Percentiles rank a stretch among this genome's conserved stretches.
These are phyloP conservation scores for Dasyprocta punctata DNA, from an alignment of 2,113 vertebrate species.

Conservation along the genomic window DNA sequence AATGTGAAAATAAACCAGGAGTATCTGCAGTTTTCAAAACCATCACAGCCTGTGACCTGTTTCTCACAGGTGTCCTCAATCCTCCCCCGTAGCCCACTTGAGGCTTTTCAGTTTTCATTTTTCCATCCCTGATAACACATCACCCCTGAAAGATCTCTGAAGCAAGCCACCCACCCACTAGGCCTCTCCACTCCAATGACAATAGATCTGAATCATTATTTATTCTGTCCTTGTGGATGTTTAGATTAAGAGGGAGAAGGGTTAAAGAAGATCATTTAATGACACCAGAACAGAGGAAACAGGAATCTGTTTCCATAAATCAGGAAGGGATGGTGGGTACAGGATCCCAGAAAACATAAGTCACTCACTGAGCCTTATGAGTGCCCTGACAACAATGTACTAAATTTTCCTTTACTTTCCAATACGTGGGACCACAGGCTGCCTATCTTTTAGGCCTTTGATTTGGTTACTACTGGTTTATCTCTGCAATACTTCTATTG, in stretches of 20 bases:
- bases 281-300: neutral
- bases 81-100: neutral
- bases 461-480: neutral
- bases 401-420: neutral
- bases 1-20: neutral
- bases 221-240: neutral
- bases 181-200: constrained; percentile 30
- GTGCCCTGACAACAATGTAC: neutral
- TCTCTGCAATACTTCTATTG: neutral
- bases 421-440: neutral
- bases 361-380: neutral
- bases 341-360: neutral
- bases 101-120: neutral
- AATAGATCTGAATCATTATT: constrained; percentile 37
- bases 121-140: neutral
- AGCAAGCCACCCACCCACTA: neutral
- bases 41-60: neutral
- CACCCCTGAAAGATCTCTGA: neutral
- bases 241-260: neutral
- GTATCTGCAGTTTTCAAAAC: neutral
- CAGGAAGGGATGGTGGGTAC: neutral
- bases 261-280: neutral
- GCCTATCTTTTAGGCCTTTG: neutral
- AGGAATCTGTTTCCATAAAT: neutral
- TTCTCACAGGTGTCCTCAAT: neutral